Conservation (phyloP, 2,797 vertebrate genomes). For the Coilia nasus region DNA sequence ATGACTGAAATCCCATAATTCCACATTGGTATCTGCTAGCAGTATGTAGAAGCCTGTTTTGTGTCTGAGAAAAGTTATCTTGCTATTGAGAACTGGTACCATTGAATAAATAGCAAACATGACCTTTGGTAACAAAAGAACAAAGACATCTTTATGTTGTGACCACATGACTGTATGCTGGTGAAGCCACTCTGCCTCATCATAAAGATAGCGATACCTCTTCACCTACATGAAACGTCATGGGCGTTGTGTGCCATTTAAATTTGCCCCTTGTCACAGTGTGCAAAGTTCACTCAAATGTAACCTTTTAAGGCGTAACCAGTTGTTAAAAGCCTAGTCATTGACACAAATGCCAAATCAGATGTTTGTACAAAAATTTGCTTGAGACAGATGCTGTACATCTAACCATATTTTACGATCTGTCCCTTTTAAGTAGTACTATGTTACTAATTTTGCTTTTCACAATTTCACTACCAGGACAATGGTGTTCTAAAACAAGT, state of each 20-base stretch:
- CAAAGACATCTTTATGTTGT: background rate
- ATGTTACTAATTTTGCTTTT: too few relatives aligned
- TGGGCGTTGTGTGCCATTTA: background rate
- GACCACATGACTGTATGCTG: background rate
- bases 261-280: background rate
- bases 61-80: background rate
- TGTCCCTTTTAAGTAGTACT: too few relatives aligned
- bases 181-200: background rate
- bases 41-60: background rate
- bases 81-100: background rate
- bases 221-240: background rate
- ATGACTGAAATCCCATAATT: too few relatives aligned
- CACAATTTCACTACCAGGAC: too few relatives aligned
- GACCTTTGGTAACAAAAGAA: background rate
- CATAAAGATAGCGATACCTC: background rate
- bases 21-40: background rate
- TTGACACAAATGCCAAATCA: background rate
- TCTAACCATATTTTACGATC: too few relatives aligned
- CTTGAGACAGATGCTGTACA: too few relatives aligned
- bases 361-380: background rate
- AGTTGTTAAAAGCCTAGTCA: background rate
- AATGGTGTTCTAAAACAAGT: too few relatives aligned
- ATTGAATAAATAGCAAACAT: background rate
- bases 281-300: conserved; percentile 4
- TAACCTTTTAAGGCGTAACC: background rate